phyloP scores from a whole-genome alignment of 2,888 invertebrate genomes.

The Phania funesta region DNA sequence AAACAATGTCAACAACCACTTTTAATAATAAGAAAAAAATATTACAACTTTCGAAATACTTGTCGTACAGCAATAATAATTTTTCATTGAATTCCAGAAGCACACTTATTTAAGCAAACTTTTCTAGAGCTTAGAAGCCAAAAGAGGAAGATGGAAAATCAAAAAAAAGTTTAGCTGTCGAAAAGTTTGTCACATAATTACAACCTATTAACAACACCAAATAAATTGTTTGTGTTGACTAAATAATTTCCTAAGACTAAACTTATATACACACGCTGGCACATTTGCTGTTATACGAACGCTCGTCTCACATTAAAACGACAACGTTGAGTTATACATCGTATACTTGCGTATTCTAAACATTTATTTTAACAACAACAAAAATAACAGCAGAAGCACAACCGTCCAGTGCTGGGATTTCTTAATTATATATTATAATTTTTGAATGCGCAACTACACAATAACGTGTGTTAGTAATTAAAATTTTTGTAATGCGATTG shows the following conservation, averaged over 20 bases:
- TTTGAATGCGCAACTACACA: no score
- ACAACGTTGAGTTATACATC: slow-evolving; percentile 42
- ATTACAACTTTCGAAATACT: slow-evolving; percentile 11
- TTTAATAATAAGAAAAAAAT: slow-evolving; percentile 26
- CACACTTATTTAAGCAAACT: slow-evolving; percentile 16
- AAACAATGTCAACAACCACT: slow-evolving; percentile 62
- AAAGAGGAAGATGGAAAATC: slow-evolving; percentile 53
- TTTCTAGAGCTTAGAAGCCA: slow-evolving; percentile 6
- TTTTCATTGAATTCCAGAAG: slow-evolving; percentile 43
- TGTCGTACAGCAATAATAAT: slow-evolving; percentile 45
- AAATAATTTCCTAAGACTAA: slow-evolving; percentile 62
- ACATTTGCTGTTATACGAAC: slow-evolving; percentile 21
- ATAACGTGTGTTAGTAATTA: no score
- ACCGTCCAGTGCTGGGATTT: no score
- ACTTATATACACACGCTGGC: background rate
- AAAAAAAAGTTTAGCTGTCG: slow-evolving; percentile 72
- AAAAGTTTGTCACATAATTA: slow-evolving; percentile 72
- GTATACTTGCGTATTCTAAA: background rate
- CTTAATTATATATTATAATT: no score
- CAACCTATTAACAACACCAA: slow-evolving; percentile 70
- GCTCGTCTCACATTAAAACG: slow-evolving; percentile 10
- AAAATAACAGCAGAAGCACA: slow-evolving; percentile 22
- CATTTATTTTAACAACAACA: slow-evolving; percentile 13
- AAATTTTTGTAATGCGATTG: no score
- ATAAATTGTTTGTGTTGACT: slow-evolving; percentile 68